A percentile compares a stretch with the other conserved stretches of the same genome.
These are phyloP conservation scores for Labeo calbasu DNA, from an alignment of 2,797 vertebrate genomes.

Conservation along the genomic window DNA sequence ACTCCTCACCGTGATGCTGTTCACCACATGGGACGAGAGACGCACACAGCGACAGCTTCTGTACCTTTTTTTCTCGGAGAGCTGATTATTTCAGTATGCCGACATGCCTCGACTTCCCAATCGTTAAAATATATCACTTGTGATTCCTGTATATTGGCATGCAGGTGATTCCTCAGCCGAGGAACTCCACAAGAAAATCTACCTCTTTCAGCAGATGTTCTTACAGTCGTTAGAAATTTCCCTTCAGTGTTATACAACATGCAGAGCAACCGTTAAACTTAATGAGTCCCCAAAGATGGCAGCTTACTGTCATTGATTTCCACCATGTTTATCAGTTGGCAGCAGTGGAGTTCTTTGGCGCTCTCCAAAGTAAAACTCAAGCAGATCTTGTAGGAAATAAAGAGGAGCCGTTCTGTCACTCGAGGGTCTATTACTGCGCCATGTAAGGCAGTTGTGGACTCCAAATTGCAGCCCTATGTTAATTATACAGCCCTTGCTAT, in stretches of 20 bases:
- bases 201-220: background rate
- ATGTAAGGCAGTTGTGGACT: background rate
- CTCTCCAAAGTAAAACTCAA: background rate
- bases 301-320: slow-evolving; percentile 9
- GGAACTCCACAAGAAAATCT: background rate
- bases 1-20: background rate
- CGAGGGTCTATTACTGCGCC: background rate
- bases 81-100: background rate
- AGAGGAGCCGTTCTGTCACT: background rate
- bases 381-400: background rate
- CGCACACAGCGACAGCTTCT: background rate
- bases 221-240: background rate
- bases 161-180: background rate
- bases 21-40: background rate
- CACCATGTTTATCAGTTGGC: background rate
- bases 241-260: background rate
- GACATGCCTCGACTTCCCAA: background rate
- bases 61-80: background rate
- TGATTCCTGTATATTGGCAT: background rate
- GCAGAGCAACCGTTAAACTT: background rate
- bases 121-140: no score
- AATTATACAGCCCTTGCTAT: background rate
- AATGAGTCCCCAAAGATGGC: slow-evolving; percentile 26
- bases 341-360: background rate
- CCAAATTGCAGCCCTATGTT: background rate